Percentiles rank a stretch among this genome's conserved stretches.
These are phyloP conservation scores for Microplitis manilae DNA, from an alignment of 2,888 invertebrate genomes.

Conservation along the genomic window DNA sequence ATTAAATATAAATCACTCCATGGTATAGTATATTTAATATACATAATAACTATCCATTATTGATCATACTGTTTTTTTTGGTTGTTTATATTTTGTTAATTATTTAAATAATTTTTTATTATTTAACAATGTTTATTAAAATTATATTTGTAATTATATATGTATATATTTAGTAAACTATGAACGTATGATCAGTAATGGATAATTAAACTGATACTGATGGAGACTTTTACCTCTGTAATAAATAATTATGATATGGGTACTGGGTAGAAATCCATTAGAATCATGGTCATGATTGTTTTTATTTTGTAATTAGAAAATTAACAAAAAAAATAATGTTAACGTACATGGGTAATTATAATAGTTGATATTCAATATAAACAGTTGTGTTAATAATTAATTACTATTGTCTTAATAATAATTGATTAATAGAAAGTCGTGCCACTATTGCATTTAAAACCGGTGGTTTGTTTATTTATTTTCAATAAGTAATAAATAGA, in stretches of 20 bases:
- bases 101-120: neutral
- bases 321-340: neutral
- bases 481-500: neutral
- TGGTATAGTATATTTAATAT: conserved; percentile 2
- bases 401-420: neutral
- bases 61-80: conserved; percentile 17
- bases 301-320: neutral
- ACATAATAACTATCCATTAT: neutral
- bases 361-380: no score
- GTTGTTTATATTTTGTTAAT: conserved; percentile 8
- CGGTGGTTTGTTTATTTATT: neutral
- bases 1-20: conserved; percentile 34
- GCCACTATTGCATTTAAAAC: neutral
- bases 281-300: neutral
- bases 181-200: neutral
- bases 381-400: no score
- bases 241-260: neutral
- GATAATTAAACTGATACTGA: neutral
- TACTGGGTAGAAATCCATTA: neutral
- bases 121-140: neutral
- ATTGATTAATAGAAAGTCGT: neutral
- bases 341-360: neutral
- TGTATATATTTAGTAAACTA: neutral
- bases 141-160: neutral
- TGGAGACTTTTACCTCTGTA: neutral